phyloP scores from a whole-genome alignment of 2,797 vertebrate species.

The Siniperca scherzeri region DNA sequence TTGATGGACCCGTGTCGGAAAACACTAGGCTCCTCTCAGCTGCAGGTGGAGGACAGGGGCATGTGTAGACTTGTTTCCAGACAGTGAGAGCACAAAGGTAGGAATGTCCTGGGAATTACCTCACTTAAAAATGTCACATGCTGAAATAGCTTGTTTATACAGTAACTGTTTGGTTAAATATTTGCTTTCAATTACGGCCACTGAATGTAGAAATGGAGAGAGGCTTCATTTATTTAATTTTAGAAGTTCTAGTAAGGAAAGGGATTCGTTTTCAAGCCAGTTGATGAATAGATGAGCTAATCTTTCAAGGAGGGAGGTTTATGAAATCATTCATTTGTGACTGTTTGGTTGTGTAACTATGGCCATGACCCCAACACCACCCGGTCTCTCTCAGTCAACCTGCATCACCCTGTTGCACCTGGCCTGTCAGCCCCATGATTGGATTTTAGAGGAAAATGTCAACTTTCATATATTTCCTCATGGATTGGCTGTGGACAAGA shows the following conservation, averaged over 20 bases:
- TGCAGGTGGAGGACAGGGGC: slow-evolving; percentile 45
- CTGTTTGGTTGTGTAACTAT: slow-evolving; percentile 26
- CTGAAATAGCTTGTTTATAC: slow-evolving; percentile 12
- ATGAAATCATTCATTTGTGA: slow-evolving; percentile 37
- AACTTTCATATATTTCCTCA: slow-evolving; percentile 39
- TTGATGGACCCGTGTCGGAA: slow-evolving; percentile 27
- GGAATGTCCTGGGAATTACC: slow-evolving; percentile 70
- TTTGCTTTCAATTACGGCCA: neutral
- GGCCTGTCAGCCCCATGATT: slow-evolving; percentile 15
- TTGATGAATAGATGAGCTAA: slow-evolving; percentile 18
- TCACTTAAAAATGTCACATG: slow-evolving; percentile 39
- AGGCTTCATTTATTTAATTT: neutral
- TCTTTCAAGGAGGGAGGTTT: slow-evolving; percentile 20
- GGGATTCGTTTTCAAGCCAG: neutral
- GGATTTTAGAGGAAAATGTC: slow-evolving; percentile 33
- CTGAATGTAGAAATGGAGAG: neutral
- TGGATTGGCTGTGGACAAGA: slow-evolving; percentile 7
- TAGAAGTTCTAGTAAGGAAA: neutral
- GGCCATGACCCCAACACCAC: slow-evolving; percentile 15
- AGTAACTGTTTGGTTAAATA: neutral
- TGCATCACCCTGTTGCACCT: slow-evolving; percentile 19
- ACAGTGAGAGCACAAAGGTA: slow-evolving; percentile 61
- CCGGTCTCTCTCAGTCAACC: slow-evolving; percentile 14
- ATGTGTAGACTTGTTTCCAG: slow-evolving; percentile 69
- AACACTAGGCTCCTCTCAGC: slow-evolving; percentile 40